These are phyloP conservation scores for Eunapius fragilis DNA, from an alignment of 37 sponge, comb jelly and placozoan species.

Conservation along the genomic window DNA sequence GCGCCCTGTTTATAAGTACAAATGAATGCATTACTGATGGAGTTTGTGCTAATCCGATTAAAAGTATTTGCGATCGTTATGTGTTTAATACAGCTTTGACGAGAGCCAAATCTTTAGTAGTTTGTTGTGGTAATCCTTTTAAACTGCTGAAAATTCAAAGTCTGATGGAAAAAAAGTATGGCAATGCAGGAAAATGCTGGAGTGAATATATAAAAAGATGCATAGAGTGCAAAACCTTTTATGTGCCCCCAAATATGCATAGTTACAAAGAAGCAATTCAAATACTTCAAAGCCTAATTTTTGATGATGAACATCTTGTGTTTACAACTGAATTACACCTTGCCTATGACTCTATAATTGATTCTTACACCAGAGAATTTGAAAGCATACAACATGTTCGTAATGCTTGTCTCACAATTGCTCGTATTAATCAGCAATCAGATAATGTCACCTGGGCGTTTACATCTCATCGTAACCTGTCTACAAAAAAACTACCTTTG, in stretches of 20 bases:
- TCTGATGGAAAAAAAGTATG: not conserved
- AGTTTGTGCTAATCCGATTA: constrained; percentile 1
- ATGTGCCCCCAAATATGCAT: not conserved
- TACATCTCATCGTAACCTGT: too few relatives aligned
- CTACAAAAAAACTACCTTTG: too few relatives aligned
- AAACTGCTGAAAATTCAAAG: constrained; percentile 29
- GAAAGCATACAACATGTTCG: too few relatives aligned
- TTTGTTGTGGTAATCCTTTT: constrained; percentile 59
- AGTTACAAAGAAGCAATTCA: too few relatives aligned
- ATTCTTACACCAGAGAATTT: too few relatives aligned
- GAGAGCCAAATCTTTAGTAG: constrained; percentile 43
- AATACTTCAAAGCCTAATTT: too few relatives aligned
- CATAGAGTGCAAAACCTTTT: constrained; percentile 15
- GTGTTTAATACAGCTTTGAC: constrained; percentile 69
- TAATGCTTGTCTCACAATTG: too few relatives aligned
- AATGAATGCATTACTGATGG: constrained; percentile 38
- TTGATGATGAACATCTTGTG: too few relatives aligned
- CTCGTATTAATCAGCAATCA: too few relatives aligned
- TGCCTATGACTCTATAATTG: too few relatives aligned
- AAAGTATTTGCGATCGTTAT: constrained; percentile 45
- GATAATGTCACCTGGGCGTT: too few relatives aligned
- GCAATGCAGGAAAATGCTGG: constrained; percentile 33
- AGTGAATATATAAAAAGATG: constrained; percentile 39
- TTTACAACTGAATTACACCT: too few relatives aligned
- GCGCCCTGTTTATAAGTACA: constrained; percentile 57